phyloP scores from a whole-genome alignment of 1,140 invertebrate species.

The Pogonomyrmex barbatus region DNA sequence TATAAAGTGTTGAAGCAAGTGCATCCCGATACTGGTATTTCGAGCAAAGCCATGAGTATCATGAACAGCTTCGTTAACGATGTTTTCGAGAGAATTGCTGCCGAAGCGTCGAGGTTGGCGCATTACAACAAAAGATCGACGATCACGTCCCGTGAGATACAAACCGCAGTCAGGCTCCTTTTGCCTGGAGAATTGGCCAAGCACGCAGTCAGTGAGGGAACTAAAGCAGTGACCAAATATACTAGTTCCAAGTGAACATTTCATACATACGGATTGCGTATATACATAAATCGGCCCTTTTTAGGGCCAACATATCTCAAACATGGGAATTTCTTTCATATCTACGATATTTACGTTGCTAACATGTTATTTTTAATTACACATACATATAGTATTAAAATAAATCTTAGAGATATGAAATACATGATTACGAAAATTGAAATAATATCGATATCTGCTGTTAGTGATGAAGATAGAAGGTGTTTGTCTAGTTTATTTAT shows the following conservation, averaged over 20 bases:
- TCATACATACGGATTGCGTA: not conserved
- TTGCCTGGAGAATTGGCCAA: slow-evolving; percentile 88
- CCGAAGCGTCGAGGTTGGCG: slow-evolving; percentile 89
- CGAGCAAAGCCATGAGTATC: slow-evolving; percentile 88
- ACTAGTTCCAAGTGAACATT: slow-evolving; percentile 85
- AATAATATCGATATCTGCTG: too few relatives aligned
- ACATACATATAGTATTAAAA: not conserved
- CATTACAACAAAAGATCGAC: slow-evolving; percentile 89
- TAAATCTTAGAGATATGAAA: not conserved
- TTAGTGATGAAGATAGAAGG: not conserved
- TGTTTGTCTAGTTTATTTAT: not conserved
- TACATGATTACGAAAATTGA: not conserved
- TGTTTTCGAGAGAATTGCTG: slow-evolving; percentile 90
- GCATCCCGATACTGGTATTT: slow-evolving; percentile 90
- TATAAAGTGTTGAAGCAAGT: slow-evolving; percentile 91
- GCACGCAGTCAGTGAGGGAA: slow-evolving; percentile 87
- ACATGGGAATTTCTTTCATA: slow-evolving; percentile 1
- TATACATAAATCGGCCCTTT: slow-evolving; percentile 74
- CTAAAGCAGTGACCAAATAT: slow-evolving; percentile 88
- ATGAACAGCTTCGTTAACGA: slow-evolving; percentile 90
- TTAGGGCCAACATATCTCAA: slow-evolving; percentile 75
- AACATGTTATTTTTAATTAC: not conserved
- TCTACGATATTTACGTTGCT: not conserved
- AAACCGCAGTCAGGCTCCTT: slow-evolving; percentile 85
- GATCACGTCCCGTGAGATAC: slow-evolving; percentile 68